Base-by-base conservation (phyloP, 2,888 invertebrate genomes). In the Campaea margaritaria region DNA sequence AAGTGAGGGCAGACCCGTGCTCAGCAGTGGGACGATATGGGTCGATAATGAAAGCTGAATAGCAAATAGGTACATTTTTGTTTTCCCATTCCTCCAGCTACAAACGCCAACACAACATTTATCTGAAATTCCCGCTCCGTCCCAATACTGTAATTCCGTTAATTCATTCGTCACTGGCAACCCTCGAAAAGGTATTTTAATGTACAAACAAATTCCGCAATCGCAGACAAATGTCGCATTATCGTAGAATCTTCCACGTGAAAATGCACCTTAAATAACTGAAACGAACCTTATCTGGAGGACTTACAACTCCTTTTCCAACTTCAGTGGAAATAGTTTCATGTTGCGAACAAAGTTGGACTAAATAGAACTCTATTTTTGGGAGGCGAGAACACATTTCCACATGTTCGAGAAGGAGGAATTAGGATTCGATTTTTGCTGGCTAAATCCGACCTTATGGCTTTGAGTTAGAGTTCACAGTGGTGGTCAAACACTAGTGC, bases 131-230 rank as follows among this genome's bases (percentile, higher is more conserved):
- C 48, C 49, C 45, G n/a, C 39, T 5, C 36, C 39, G 44, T 58
- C 56, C 56, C 43, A 43, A 65, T 65, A 58, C 65, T 58, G 28
- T 50, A 60, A 69, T 57, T 64, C 58, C 60, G 51, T 66, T 64
- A 65, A 67, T 67, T 67, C 67, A 69, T 69, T 55, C 67, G 59
- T 54, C 61, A 51, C 55, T 43, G 61, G 46, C 54, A 42, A 58
- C 69, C 69, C 65, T 65, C 60, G 52, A 55, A 47, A 58, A 64
- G 69, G 69, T 62, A 69, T 69, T 67, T 69, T 69, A 69, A 69
- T 69, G 69, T 62, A 62, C 69, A 65, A 65, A 69, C 67, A 69
- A 67, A 69, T 69, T 67, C 55, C 50, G 48, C 58, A 67, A 69
- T 69, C 69, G 56, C 64, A 56, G 67, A 57, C 61, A 64, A 60